Base-by-base conservation (phyloP, 2,888 invertebrate species). In the Oligia strigilis region DNA sequence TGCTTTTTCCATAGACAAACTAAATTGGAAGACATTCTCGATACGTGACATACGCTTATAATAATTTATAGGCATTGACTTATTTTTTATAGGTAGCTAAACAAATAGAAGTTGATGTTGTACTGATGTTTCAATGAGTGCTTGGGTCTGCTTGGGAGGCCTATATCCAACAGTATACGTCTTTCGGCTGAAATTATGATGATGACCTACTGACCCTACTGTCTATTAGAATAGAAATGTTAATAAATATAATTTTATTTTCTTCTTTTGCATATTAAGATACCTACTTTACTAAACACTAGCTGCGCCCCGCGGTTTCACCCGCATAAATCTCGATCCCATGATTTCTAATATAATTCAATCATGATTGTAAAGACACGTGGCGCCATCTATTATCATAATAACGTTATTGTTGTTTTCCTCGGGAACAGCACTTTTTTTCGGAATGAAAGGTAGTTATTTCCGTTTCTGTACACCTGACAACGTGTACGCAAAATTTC, bases 1-100 rank as follows among this genome's bases (percentile, higher is more conserved):
- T 76, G 66, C 40, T 72, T 62, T 4, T n/a, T 36, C 65, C 88
- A 87, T 85, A 88, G 78, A 87, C 75, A 81, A 84, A 69, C 43
- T 23, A 64, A 6, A 69, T 8, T 52, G 13, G 78, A 77, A 46
- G 80, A 65, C 40, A 87, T 87, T 87, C 87, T 82, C 85, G 79
- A 74, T 49, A 69, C 0, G 0, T 71, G 19, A 3, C 43, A 65
- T n/a, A 46, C 23, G 6, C 36, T 9, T 23, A 23, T 36, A 8
- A 23, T 40, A 40, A 40, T 40, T 40, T 1, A 2, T 29, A 29
- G 29, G 29, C 29, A 29, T 29, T 29, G 29, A 29, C 29, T 29
- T 29, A 29, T 29, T 29, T 29, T 29, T 29, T 29, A 29, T 29
- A 29, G 29, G 29, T 29, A 29, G 29, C 29, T 29, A n/a, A n/a